These are phyloP conservation scores for Albula goreensis DNA, from an alignment of 2,113 vertebrate species.

Conservation along the genomic window DNA sequence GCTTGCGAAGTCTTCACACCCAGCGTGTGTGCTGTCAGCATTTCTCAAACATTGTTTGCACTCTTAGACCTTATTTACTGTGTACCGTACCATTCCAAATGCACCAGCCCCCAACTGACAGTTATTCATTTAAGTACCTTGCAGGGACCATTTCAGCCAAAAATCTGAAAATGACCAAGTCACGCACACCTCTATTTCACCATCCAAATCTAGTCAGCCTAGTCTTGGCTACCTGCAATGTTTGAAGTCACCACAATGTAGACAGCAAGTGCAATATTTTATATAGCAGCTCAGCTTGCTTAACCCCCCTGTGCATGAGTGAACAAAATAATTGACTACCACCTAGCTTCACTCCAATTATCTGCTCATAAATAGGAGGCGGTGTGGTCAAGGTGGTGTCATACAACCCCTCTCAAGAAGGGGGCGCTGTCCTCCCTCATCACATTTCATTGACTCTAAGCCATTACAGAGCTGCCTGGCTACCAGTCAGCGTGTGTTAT, in stretches of 20 bases:
- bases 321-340: background rate
- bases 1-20: background rate
- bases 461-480: constrained; percentile 1
- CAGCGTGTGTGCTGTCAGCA: background rate
- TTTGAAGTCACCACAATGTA: background rate
- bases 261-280: constrained; percentile 4
- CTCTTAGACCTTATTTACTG: background rate
- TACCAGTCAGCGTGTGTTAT: constrained; percentile 20
- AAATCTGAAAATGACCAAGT: background rate
- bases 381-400: background rate
- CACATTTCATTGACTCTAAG: background rate
- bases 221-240: background rate
- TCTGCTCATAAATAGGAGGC: background rate
- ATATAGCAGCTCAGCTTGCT: background rate
- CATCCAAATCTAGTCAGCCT: background rate
- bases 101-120: background rate
- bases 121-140: background rate
- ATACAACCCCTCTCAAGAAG: background rate
- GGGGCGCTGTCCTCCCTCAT: constrained; percentile 11
- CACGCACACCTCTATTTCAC: background rate
- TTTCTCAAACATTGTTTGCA: background rate
- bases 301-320: background rate
- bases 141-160: background rate
- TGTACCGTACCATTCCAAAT: background rate
- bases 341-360: background rate